These are phyloP conservation scores for Selenia dentaria DNA, from an alignment of 2,888 invertebrate genomes.

Conservation along the genomic window DNA sequence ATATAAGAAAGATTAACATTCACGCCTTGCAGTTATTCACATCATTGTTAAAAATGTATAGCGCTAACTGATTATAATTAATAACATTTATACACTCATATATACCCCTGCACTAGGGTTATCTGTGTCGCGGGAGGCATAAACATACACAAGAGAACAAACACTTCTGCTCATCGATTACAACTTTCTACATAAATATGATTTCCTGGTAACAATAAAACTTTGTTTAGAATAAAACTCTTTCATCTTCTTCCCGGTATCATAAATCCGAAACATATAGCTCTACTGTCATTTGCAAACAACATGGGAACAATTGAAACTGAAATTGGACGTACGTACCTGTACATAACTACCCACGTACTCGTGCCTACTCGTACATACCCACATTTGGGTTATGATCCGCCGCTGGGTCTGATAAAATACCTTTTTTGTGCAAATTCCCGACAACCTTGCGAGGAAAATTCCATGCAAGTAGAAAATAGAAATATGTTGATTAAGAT, in stretches of 20 bases:
- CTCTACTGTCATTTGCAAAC: constrained; percentile 24
- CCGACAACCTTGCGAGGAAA: constrained; percentile 40
- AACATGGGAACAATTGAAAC: constrained; percentile 44
- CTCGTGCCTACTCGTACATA: background rate
- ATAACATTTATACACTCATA: no score
- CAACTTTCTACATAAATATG: no score
- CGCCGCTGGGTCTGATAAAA: constrained; percentile 40
- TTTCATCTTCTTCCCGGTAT: constrained; percentile 4
- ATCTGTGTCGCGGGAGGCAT: no score
- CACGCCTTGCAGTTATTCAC: no score
- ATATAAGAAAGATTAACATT: no score
- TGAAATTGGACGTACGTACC: no score
- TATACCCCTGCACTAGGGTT: no score
- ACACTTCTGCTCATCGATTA: no score
- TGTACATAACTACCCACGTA: constrained; percentile 27
- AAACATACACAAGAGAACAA: no score
- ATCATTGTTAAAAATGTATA: no score
- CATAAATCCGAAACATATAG: constrained; percentile 13
- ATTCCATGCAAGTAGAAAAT: constrained; percentile 41
- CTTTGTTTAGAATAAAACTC: background rate
- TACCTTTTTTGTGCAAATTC: constrained; percentile 50
- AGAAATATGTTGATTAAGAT: constrained; percentile 48
- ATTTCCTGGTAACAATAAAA: no score
- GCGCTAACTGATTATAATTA: no score
- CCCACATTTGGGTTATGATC: constrained; percentile 42